These are phyloP conservation scores for Arbacia lixula DNA, from an alignment of 53 echinoderm and acorn worm species.

Conservation along the genomic window DNA sequence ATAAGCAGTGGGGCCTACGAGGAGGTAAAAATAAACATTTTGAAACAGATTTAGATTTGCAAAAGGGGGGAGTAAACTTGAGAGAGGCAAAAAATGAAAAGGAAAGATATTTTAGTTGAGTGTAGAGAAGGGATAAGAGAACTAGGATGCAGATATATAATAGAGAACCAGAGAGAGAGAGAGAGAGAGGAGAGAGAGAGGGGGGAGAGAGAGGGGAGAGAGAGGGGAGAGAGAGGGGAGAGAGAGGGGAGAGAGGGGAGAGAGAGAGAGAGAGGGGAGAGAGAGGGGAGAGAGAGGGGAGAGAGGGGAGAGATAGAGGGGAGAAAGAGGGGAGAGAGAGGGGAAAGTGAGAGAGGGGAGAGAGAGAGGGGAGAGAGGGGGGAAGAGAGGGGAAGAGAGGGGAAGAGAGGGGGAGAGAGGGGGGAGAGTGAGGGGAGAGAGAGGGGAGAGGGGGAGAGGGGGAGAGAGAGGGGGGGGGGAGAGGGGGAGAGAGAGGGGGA, in stretches of 20 bases:
- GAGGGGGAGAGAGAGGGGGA: not conserved
- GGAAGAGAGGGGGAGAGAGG: not conserved
- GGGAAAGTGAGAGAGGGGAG: not conserved
- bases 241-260: not conserved
- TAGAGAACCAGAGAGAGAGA: too few species aligned
- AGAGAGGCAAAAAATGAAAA: not conserved
- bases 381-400: not conserved
- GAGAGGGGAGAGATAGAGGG: not conserved
- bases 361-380: not conserved
- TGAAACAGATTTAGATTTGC: too few species aligned
- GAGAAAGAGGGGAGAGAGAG: not conserved
- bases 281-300: not conserved
- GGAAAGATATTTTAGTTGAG: too few species aligned
- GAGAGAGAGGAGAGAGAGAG: not conserved
- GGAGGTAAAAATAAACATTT: too few species aligned
- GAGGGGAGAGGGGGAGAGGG: not conserved
- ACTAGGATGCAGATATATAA: too few species aligned
- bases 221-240: not conserved
- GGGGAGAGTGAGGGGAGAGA: not conserved
- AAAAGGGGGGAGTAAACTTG: too few species aligned
- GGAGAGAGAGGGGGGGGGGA: not conserved
- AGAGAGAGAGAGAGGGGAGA: not conserved
- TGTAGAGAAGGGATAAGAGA: too few species aligned
- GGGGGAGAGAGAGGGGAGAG: not conserved
- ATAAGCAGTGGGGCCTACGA: too few species aligned